Conservation (phyloP, 2,888 invertebrate genomes). For the Agapostemon virescens region DNA sequence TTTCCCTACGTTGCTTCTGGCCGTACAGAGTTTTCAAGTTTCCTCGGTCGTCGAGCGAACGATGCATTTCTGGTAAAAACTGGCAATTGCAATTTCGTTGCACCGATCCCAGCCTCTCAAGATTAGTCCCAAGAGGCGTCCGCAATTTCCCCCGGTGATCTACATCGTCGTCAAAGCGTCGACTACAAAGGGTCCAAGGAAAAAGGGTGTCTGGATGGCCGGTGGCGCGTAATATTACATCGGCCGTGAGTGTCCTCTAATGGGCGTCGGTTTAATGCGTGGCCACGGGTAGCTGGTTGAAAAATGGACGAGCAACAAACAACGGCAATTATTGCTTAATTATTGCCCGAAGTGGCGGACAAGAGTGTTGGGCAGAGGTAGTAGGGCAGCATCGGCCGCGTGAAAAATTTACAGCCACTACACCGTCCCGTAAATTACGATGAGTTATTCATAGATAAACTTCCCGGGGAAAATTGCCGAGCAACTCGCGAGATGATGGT, state of each 20-base stretch:
- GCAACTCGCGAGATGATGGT: slow-evolving; percentile 23
- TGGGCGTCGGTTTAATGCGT: not conserved
- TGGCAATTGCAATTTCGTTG: too few species aligned
- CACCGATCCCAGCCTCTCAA: too few species aligned
- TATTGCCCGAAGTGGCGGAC: slow-evolving; percentile 23
- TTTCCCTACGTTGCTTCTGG: too few species aligned
- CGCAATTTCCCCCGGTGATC: not conserved
- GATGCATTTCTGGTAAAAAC: too few species aligned
- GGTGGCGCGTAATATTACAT: not conserved
- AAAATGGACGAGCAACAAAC: slow-evolving; percentile 1
- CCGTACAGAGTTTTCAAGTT: too few species aligned
- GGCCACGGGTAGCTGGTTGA: not conserved
- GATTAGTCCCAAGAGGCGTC: not conserved
- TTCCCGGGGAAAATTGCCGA: slow-evolving; percentile 38
- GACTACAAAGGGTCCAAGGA: not conserved
- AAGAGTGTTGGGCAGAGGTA: not conserved
- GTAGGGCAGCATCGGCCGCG: not conserved
- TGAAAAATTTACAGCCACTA: slow-evolving; percentile 27
- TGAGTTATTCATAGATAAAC: slow-evolving; percentile 53
- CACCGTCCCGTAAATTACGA: slow-evolving; percentile 32
- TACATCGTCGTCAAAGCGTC: not conserved
- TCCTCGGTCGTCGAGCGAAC: too few species aligned
- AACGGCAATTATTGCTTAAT: slow-evolving; percentile 43
- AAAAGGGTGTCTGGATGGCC: not conserved
- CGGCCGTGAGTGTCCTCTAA: slow-evolving; percentile 3